Percentiles rank a stretch among this genome's conserved stretches.
Conservation (phyloP, 2,797 vertebrate species). For the Potorous gilbertii region DNA sequence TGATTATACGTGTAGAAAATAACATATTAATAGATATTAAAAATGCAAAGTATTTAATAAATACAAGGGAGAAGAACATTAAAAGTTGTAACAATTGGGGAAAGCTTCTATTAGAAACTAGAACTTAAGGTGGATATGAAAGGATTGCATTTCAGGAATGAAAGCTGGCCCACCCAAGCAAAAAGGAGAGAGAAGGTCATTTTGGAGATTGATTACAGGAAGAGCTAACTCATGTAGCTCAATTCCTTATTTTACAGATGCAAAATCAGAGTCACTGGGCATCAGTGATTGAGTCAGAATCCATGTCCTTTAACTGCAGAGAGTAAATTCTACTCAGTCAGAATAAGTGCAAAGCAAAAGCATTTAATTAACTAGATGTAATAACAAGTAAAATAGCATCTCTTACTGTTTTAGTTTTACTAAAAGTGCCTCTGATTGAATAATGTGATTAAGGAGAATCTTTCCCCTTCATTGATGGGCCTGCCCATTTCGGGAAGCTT, state of each 20-base stretch:
- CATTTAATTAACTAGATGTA: no score
- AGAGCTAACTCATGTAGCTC: not conserved
- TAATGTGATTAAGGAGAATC: no score
- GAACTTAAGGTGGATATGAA: not conserved
- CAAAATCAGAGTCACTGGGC: not conserved
- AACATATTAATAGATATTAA: not conserved
- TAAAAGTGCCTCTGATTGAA: no score
- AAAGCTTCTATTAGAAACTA: not conserved
- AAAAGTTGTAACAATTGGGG: not conserved
- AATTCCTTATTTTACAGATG: not conserved
- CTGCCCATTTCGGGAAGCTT: no score
- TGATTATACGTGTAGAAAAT: not conserved
- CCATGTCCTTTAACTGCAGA: not conserved
- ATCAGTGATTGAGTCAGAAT: not conserved
- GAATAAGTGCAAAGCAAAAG: no score
- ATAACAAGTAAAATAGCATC: no score
- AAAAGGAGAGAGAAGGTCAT: not conserved
- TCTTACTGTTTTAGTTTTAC: no score
- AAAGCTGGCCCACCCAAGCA: not conserved
- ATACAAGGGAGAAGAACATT: not conserved
- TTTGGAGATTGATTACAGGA: not conserved
- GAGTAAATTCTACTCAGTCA: not conserved
- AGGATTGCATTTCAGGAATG: not conserved
- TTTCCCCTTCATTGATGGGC: no score
- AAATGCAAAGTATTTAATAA: not conserved